Percentiles rank a stretch among this genome's conserved stretches.
Conservation (phyloP, 2,113 vertebrate genomes). For the Dolichotis patagonum region DNA sequence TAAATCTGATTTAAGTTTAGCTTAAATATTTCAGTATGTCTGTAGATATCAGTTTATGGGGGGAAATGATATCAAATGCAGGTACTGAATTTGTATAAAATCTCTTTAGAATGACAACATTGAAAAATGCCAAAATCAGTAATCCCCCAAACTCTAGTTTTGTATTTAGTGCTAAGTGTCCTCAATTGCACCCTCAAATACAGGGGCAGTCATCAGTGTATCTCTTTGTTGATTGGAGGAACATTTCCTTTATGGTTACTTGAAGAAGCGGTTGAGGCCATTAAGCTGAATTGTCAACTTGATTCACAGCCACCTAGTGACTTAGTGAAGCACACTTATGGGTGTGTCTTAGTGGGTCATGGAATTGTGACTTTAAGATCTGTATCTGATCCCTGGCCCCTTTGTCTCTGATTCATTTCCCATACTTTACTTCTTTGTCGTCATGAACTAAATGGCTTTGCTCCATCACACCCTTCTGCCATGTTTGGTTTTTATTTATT, state of each 20-base stretch:
- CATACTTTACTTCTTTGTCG: not conserved
- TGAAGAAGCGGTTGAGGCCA: not conserved
- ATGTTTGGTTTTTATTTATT: not conserved
- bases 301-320: not conserved
- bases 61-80: not conserved
- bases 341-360: not conserved
- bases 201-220: not conserved
- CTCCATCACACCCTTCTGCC: not conserved
- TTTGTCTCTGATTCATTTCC: not conserved
- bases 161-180: not conserved
- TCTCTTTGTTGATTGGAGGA: not conserved
- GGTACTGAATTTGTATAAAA: not conserved
- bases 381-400: not conserved
- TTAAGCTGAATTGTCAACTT: not conserved
- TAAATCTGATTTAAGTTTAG: not conserved
- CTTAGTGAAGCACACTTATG: not conserved
- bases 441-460: not conserved
- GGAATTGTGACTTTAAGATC: not conserved
- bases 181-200: not conserved
- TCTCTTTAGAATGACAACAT: constrained; percentile 9
- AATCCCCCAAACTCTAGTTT: not conserved
- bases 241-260: not conserved
- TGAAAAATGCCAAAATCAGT: not conserved
- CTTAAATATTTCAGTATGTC: constrained; percentile 10
- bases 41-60: not conserved